Percentiles rank a stretch among this genome's conserved stretches.
These are phyloP conservation scores for Tetropium fuscum DNA, from an alignment of 2,888 invertebrate species.

Conservation along the genomic window DNA sequence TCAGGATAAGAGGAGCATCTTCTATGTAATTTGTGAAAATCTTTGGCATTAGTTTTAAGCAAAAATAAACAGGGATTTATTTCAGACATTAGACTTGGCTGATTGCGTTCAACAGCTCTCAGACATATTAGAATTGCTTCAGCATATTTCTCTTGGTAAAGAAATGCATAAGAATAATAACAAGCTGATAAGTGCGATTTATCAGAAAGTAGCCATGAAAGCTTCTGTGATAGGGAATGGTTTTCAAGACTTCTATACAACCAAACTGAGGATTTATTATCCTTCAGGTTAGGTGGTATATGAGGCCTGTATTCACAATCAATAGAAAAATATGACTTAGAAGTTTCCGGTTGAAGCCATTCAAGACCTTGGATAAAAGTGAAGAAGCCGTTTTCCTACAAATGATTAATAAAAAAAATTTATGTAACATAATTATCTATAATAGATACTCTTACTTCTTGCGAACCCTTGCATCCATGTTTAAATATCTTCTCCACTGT, in stretches of 20 bases:
- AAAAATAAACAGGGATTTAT: slow-evolving; percentile 70
- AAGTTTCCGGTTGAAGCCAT: slow-evolving; percentile 71
- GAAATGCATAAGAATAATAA: slow-evolving; percentile 71
- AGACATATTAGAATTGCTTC: slow-evolving; percentile 74
- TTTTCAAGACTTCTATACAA: slow-evolving; percentile 68
- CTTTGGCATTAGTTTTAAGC: slow-evolving; percentile 53
- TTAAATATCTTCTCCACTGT: slow-evolving; percentile 70
- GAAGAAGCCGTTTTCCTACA: slow-evolving; percentile 69
- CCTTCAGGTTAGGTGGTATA: slow-evolving; percentile 65
- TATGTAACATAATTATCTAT: too few species aligned
- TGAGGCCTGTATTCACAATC: slow-evolving; percentile 64
- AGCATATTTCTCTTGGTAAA: slow-evolving; percentile 71
- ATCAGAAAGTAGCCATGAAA: slow-evolving; percentile 74
- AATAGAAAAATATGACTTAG: slow-evolving; percentile 66
- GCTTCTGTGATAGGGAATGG: slow-evolving; percentile 70
- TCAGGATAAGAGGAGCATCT: slow-evolving; percentile 72
- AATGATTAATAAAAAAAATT: slow-evolving; percentile 30
- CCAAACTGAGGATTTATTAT: slow-evolving; percentile 70
- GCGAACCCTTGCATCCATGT: slow-evolving; percentile 66
- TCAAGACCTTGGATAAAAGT: slow-evolving; percentile 71
- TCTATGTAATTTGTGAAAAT: slow-evolving; percentile 66
- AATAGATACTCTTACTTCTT: slow-evolving; percentile 36
- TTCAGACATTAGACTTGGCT: slow-evolving; percentile 72
- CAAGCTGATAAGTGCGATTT: slow-evolving; percentile 71
- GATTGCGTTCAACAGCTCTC: slow-evolving; percentile 74